Conservation (phyloP, 2,888 invertebrate species). For the Pachycephus smyrnensis region DNA sequence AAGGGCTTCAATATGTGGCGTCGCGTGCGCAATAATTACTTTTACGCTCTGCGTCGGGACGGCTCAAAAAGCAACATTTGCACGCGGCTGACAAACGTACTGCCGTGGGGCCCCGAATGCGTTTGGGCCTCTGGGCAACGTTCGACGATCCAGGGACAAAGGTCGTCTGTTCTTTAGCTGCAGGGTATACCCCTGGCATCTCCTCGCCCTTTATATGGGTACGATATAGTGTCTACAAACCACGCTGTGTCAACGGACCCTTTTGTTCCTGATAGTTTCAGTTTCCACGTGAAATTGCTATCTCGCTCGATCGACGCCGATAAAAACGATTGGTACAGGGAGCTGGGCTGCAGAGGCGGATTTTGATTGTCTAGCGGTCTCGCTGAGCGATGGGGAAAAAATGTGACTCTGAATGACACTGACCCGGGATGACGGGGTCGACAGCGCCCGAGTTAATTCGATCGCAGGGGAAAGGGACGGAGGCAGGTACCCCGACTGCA, state of each 20-base stretch:
- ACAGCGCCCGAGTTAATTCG: not conserved
- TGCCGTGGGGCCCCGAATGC: not conserved
- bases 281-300: not conserved
- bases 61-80: conserved; percentile 45
- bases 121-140: not conserved
- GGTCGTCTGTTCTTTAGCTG: conserved; percentile 51
- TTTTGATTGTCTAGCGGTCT: not conserved
- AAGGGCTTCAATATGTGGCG: conserved; percentile 20
- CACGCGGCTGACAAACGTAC: conserved; percentile 12
- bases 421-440: not conserved
- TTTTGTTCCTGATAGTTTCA: not conserved
- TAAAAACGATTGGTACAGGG: not conserved
- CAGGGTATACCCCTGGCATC: conserved; percentile 35
- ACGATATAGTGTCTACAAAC: not conserved
- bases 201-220: not conserved
- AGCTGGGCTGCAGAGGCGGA: not conserved
- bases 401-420: not conserved
- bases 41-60: conserved; percentile 38
- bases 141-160: conserved; percentile 43
- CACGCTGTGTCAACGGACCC: not conserved
- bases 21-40: conserved; percentile 54
- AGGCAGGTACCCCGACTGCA: not conserved
- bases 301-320: not conserved
- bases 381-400: not conserved
- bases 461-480: not conserved